A percentile compares a stretch with the other conserved stretches of the same genome.
These are phyloP conservation scores for Pyrocoelia pectoralis DNA, from an alignment of 2,888 invertebrate species.

Conservation along the genomic window DNA sequence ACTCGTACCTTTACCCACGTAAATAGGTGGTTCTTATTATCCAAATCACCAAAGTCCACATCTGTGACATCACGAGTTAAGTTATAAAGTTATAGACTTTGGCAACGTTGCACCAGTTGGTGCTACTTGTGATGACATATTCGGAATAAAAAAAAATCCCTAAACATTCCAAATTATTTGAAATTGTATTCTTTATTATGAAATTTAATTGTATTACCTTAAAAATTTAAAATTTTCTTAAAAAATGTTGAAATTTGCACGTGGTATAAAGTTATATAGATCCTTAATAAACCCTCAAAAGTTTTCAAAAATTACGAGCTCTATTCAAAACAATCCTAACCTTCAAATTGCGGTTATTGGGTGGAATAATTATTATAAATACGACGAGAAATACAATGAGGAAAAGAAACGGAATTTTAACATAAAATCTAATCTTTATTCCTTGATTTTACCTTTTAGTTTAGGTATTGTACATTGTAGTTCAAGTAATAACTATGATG, in stretches of 20 bases:
- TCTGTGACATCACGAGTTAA: too few relatives aligned
- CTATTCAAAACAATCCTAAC: constrained; percentile 13
- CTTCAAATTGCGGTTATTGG: background rate
- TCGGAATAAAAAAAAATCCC: too few relatives aligned
- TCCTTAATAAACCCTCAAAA: background rate
- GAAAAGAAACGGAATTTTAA: constrained; percentile 11
- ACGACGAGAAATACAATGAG: constrained; percentile 7
- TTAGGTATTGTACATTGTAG: constrained; percentile 49
- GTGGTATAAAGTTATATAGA: constrained; percentile 6
- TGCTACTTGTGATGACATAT: too few relatives aligned
- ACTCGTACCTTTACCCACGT: too few relatives aligned
- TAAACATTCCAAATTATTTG: constrained; percentile 3
- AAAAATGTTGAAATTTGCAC: constrained; percentile 18
- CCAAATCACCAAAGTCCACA: too few relatives aligned
- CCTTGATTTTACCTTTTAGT: constrained; percentile 11
- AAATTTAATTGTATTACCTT: background rate
- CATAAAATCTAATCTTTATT: background rate
- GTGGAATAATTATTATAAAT: constrained; percentile 13
- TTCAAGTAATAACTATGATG: constrained; percentile 53
- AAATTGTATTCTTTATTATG: background rate
- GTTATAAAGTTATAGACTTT: too few relatives aligned
- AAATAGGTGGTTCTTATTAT: too few relatives aligned
- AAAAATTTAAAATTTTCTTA: background rate
- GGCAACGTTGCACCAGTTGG: too few relatives aligned
- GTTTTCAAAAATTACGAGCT: background rate